A percentile compares a stretch with the other conserved stretches of the same genome.
Conservation (phyloP, 2,797 vertebrate species). For the Poeciliopsis turneri region DNA sequence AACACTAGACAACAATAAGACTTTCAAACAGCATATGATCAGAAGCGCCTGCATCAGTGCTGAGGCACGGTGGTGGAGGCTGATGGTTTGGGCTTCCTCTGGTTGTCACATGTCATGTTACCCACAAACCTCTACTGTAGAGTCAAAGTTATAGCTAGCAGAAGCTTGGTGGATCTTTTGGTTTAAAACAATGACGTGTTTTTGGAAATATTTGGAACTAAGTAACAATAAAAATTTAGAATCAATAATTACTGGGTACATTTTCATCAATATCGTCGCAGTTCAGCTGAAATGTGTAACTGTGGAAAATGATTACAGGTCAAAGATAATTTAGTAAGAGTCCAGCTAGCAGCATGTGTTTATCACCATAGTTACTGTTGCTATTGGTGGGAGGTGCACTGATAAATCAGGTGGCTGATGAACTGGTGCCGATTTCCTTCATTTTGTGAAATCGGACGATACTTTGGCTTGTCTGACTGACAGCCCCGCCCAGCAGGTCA, state of each 20-base stretch:
- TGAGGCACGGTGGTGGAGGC: not conserved
- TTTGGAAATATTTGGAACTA: not conserved
- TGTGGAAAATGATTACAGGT: not conserved
- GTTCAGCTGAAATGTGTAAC: not conserved
- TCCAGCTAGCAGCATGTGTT: not conserved
- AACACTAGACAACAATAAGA: not conserved
- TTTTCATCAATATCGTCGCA: not conserved
- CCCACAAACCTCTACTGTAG: not conserved
- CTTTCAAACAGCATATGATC: not conserved
- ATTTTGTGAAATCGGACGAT: not conserved
- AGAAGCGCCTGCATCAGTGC: not conserved
- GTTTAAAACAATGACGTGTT: not conserved
- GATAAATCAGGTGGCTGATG: not conserved
- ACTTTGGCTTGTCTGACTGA: not conserved
- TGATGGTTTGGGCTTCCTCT: not conserved
- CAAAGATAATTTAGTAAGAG: not conserved
- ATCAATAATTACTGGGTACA: not conserved
- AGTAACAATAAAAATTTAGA: not conserved
- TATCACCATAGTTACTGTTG: not conserved
- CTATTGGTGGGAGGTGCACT: not conserved
- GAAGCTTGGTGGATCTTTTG: not conserved
- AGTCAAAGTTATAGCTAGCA: not conserved
- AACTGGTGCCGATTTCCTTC: not conserved
- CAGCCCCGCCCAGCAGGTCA: not conserved
- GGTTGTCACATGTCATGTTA: not conserved